These are phyloP conservation scores for Acromyrmex echinatior DNA, from an alignment of 1,140 invertebrate species.

Conservation along the genomic window DNA sequence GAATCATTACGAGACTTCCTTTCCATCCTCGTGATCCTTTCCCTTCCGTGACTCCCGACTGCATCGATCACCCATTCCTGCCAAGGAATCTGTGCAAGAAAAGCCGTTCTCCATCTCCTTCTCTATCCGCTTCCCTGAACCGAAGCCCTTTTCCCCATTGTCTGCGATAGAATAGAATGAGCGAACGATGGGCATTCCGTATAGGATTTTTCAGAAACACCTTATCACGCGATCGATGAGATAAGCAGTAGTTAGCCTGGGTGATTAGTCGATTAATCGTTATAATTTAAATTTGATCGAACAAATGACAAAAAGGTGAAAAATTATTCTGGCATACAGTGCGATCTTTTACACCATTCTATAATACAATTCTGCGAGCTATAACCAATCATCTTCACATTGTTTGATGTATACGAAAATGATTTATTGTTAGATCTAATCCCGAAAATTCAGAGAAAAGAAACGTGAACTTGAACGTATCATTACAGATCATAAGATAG, in stretches of 20 bases:
- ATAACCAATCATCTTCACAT: conserved; percentile 11
- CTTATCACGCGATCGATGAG: conserved; percentile 1
- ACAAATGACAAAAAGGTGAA: not conserved
- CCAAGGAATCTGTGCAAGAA: conserved; percentile 27
- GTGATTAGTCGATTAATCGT: conserved; percentile 24
- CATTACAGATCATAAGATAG: not conserved
- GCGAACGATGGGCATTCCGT: conserved; percentile 14
- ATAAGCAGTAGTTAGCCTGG: not conserved
- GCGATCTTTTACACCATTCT: conserved; percentile 21
- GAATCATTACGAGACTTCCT: conserved; percentile 59
- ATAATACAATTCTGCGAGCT: not conserved
- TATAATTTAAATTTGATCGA: not conserved
- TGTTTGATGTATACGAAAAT: not conserved
- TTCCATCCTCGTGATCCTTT: conserved; percentile 58
- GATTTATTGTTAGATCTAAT: conserved; percentile 33
- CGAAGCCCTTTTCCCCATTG: conserved; percentile 14
- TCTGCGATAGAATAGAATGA: conserved; percentile 10
- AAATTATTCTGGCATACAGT: not conserved
- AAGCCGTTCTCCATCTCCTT: conserved; percentile 11
- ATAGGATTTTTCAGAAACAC: conserved; percentile 46
- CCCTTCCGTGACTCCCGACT: conserved; percentile 46
- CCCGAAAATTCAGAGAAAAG: not conserved
- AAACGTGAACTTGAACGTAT: not conserved
- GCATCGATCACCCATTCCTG: conserved; percentile 46
- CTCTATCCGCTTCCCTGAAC: not conserved